Percentiles rank a stretch among this genome's conserved stretches.
Evolutionary conservation across 2,797 vertebrate genomes (phyloP).

Genomic region (Poeciliopsis presidionis): DNA sequence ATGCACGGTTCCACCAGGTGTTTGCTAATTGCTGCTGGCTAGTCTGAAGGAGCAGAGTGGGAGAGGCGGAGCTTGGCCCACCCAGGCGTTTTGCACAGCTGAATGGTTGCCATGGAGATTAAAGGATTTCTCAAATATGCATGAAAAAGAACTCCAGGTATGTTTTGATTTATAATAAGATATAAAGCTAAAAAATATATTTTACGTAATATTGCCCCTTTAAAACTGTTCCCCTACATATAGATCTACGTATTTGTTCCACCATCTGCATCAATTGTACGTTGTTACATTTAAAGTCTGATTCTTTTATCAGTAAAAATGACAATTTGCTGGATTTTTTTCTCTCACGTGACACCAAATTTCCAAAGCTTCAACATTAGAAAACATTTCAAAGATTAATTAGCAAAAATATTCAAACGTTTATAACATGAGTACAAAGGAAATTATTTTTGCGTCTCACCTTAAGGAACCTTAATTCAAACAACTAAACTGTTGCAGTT

Average conservation of each 20-base stretch:
- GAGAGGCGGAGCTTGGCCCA: neutral
- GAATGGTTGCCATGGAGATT: no score
- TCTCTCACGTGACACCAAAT: neutral
- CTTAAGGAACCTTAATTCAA: neutral
- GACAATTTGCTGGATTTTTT: neutral
- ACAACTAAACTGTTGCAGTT: no score
- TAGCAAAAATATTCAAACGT: neutral
- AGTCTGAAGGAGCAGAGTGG: no score
- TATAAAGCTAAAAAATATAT: no score
- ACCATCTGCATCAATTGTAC: neutral
- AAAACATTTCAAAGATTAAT: neutral
- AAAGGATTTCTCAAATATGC: no score
- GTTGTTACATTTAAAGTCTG: neutral
- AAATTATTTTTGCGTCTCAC: neutral
- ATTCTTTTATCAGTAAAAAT: neutral
- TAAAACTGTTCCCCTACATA: neutral
- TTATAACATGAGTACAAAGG: neutral
- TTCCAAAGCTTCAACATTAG: neutral
- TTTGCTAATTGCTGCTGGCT: no score
- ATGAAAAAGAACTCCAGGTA: no score
- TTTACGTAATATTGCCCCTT: no score
- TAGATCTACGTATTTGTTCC: neutral
- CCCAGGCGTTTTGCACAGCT: no score
- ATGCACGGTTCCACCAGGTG: no score
- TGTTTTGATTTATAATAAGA: no score